Conservation (phyloP, 2,113 vertebrate genomes). For the Grallaria varia region DNA sequence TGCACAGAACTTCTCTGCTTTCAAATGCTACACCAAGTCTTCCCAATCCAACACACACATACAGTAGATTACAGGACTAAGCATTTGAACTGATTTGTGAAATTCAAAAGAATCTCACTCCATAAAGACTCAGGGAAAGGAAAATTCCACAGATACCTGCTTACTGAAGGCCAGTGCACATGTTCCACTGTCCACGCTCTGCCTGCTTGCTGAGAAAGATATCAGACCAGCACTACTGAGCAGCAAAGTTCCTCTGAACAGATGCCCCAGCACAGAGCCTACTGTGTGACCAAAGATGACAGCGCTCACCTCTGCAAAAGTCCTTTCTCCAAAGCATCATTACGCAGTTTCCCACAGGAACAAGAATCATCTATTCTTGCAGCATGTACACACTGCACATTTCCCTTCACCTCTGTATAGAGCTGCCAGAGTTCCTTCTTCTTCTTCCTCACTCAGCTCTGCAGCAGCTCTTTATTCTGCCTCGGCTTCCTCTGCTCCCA, state of each 20-base stretch:
- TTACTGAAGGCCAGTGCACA: neutral
- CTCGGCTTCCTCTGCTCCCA: neutral
- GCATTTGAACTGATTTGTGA: rapidly evolving
- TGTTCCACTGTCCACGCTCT: neutral
- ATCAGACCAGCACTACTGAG: neutral
- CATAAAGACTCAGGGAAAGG: neutral
- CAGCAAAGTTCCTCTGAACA: neutral
- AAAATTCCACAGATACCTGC: neutral
- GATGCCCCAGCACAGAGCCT: neutral
- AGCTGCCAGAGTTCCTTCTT: neutral
- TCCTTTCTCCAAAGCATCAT: neutral
- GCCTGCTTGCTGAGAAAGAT: neutral
- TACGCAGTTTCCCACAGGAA: neutral
- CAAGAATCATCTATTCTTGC: neutral
- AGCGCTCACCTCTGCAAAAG: neutral
- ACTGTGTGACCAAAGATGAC: neutral
- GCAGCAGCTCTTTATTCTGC: neutral
- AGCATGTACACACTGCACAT: neutral
- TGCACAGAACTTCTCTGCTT: neutral
- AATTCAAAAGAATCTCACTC: neutral
- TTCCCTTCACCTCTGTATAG: neutral
- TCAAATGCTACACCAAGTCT: neutral
- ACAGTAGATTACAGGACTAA: neutral
- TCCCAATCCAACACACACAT: neutral
- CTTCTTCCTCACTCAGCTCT: neutral